Evolutionary conservation across 2,888 invertebrate genomes (phyloP), one percentile per base, ranked within the genome.

Genomic region (Masnerella sp.): DNA sequence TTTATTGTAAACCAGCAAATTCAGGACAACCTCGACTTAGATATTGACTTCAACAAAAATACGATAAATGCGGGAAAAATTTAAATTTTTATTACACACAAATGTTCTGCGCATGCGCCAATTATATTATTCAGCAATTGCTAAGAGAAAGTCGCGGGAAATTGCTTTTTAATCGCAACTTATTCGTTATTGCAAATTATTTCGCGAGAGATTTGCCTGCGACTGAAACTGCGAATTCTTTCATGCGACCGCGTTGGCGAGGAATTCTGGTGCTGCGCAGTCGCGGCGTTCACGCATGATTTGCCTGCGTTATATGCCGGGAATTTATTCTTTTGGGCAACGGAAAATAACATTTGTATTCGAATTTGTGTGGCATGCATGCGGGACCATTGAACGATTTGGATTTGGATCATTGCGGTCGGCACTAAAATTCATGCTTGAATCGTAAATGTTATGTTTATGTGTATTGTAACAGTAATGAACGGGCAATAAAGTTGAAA

Each of bases 211-310:
- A 61, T 47, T 49, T n/a, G 49, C 28, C n/a, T 30, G 17, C 18
- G 42, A 56, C 42, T 38, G 30, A 9, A 38, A 56, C 38, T 20
- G 38, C 51, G 22, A 62, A 62, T 58, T 58, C 36, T 45, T 58
- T 58, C 42, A 45, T 58, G 34, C 45, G 30, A 45, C 45, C 58
- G 58, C 58, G 34, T 15, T 34, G 2, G 8, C 34, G 47, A 47
- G 28, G 47, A 59, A 38, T 43, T 9, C 7, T 17, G 17, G 4
- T 22, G n/a, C 43, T 8, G 25, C 32, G 36, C 45, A 45, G 25
- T 45, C 43, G 22, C 15, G 11, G 11, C 15, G 45, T 58, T 58
- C 45, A 58, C 58, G 58, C 45, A 32, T 47, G 59, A 38, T 47
- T 58, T 45, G 25, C 45, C 25, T 1, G 7, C 11, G 34, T 34